Evolutionary conservation across 2,888 invertebrate species (phyloP), one percentile per base, ranked within the genome.

Genomic region (Venustoraphidia nigricollis): DNA sequence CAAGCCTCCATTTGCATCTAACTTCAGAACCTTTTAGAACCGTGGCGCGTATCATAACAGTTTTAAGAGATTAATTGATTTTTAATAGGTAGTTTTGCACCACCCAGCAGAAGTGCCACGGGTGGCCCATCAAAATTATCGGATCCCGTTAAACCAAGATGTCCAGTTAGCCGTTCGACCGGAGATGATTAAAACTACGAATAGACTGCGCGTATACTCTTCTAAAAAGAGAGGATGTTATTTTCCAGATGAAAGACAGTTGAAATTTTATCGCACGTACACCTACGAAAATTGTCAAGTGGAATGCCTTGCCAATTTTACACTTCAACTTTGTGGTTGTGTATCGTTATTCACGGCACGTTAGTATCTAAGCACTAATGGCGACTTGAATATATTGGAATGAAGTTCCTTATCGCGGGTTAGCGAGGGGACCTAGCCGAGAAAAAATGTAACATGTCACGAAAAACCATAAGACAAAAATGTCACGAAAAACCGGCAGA

Each of bases 81-180:
- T 42, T 17, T 53, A 51, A 2, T 50, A 63, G 63, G 51, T 60
- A 2, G 51, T 59, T 34, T 41, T 64, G 1, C 62, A 64, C 51
- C 59, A 57, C 50, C 62, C 64, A 8, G 57, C 56, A 2, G 62
- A 62, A 51, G 49, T 58, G 8, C 62, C 64, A 2, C 51, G 54
- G 42, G 51, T 55, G 3, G 52, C 53, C 11, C 52, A 56, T 43
- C 53, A 56, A 41, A 56, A 55, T 48, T 56, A 57, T 39, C 50
- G 56, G 39, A 50, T 56, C 8, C 58, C 58, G 4, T 46, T 60
- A 10, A 50, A 54, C 37, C 56, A 57, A 47, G 52, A 56, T 40
- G 52, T 59, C 13, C 47, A 55, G 2, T 53, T 56, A 11, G 50
- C 54, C 8, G 50, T 60, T 10, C 51, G 49, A 36, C 58, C 59